Base-by-base conservation (phyloP, 2,113 vertebrate genomes). In the Cebidichthys violaceus region DNA sequence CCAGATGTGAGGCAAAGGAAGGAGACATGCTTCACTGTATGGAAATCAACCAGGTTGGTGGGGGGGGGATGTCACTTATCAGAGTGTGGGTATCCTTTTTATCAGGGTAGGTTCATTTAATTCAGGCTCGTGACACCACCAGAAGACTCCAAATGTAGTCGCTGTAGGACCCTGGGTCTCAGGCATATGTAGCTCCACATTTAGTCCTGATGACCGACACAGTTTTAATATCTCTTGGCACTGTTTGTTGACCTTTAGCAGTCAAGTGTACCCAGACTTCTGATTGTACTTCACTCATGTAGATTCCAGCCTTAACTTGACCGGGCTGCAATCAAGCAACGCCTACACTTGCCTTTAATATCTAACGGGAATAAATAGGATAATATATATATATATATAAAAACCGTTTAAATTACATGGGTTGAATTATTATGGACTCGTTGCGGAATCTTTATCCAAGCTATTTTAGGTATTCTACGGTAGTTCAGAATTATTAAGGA, bases 211-310 rank as follows among this genome's bases (percentile, higher is more conserved):
- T 27, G 33, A 47, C 27, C 24, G 24, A 54, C 45, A 60, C n/a
- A 37, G 24, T 20, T 76, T 70, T 24, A 60, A 39, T 41, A 69
- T 41, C 50, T 13, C 29, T 2, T 27, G n/a, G 4, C 29, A 35
- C 15, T 27, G 47, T 70, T 70, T 73, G 29, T 54, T 81, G 59
- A 39, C 39, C 24, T 77, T 83, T 54, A 41, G 11, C 22, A 65
- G 50, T 75, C 13, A 65, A 27, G 4, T 45, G 39, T 24, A 37
- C 50, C 33, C 43, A 33, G 50, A 39, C 24, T 43, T 43, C 9
- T 39, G 41, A 41, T 24, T 39, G 39, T 27, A 15, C 57, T 33
- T 31, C 24, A 64, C 24, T 45, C 18, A 45, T 8, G 4, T 22
- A 22, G 41, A 41, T 52, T 68, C 68, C 33, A 59, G 22, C 31